Base-by-base conservation (phyloP, 2,888 invertebrate species). In the Microchrysa polita region DNA sequence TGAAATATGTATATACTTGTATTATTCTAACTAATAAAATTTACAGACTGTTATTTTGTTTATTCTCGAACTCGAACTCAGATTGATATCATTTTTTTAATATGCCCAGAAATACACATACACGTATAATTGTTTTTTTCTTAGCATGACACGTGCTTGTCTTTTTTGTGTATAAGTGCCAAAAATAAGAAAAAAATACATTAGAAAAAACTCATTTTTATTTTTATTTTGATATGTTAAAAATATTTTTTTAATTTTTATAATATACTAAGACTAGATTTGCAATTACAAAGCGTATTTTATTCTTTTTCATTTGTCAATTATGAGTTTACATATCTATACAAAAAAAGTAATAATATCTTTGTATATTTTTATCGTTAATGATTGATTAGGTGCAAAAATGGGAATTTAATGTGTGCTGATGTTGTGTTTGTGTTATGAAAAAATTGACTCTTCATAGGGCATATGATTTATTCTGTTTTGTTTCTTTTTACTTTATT, bases 371-470 rank as follows among this genome's bases (percentile, higher is more conserved):
- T 67, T 22, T 12, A 42, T 67, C 27, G 27, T 34, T 67, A 53
- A 55, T n/a, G 20, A 27, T 34, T 59, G 40, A 20, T 52, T 34
- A 53, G 40, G 40, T 57, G 57, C 71, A 71, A 71, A 71, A 34
- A 57, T 59, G 27, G 57, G 52, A 40, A 42, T 67, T 67, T 53
- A 34, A 18, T 23, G 18, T 67, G 34, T 63, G 40, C 7, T 34
- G 23, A 52, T 23, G 42, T 42, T 40, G n/a, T 42, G 7, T 63
- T 63, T 42, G 7, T 20, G 5, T n/a, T 63, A 14, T 22, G 20
- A 59, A 71, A 79, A 80, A 79, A 79, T 79, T 78, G 78, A 79
- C 78, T 78, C 78, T 77, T 77, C 61, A 77, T 77, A 77, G 77
- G 77, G 76, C 72, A 74, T 77, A 60, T 48, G 69, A 65, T 76